These are phyloP conservation scores for Chloroceryle aenea DNA, from an alignment of 2,113 vertebrate species.

Conservation along the genomic window DNA sequence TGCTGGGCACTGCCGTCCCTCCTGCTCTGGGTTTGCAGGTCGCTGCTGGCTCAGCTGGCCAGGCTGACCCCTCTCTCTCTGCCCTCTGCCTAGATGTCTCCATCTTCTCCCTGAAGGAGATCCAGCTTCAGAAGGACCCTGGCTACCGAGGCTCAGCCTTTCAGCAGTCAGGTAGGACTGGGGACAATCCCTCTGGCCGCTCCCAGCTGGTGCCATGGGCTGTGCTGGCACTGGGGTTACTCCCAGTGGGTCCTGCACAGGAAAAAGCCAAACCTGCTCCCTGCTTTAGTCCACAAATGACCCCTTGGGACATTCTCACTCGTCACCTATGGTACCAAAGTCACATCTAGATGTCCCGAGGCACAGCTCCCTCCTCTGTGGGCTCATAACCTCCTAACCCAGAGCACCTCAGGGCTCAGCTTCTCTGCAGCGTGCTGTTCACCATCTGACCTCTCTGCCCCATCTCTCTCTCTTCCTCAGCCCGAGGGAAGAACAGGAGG, in stretches of 20 bases:
- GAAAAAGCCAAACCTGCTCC: neutral
- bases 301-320: neutral
- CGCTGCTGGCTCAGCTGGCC: neutral
- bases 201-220: neutral
- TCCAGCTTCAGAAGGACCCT: constrained; percentile 94
- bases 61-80: neutral
- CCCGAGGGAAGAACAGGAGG: constrained; percentile 90
- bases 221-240: neutral
- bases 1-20: neutral
- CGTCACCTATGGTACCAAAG: neutral
- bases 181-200: accelerated
- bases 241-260: neutral
- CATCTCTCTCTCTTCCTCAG: constrained; percentile 62
- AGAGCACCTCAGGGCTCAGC: neutral
- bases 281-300: neutral
- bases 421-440: neutral
- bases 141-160: constrained; percentile 89
- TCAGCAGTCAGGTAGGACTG: constrained; percentile 86
- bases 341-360: neutral
- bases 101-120: constrained; percentile 92
- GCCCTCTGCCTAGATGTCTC: constrained; percentile 79
- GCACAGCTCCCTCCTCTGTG: neutral
- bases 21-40: neutral
- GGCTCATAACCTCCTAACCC: neutral
- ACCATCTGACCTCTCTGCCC: accelerated